These are phyloP conservation scores for Tipula helvola DNA, from an alignment of 2,888 invertebrate species.

Conservation along the genomic window DNA sequence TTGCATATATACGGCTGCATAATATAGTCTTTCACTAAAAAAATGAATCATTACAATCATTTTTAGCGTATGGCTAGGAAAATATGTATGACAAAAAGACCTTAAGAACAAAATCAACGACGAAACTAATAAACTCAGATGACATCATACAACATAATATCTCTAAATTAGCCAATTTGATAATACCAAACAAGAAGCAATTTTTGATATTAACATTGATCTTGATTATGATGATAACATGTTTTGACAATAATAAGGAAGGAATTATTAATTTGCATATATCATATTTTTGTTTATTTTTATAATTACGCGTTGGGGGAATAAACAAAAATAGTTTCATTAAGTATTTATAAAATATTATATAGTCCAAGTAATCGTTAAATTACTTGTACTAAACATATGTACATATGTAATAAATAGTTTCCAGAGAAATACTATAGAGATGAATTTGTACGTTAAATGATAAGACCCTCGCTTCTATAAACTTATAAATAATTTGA, in stretches of 20 bases:
- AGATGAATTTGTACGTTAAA: no score
- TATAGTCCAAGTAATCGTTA: no score
- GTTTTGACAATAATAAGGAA: not conserved
- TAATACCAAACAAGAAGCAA: not conserved
- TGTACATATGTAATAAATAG: no score
- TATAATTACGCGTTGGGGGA: not conserved
- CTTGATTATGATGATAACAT: not conserved
- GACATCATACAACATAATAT: not conserved
- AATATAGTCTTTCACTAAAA: no score
- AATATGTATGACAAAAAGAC: not conserved
- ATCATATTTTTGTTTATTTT: not conserved
- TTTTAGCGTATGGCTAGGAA: not conserved
- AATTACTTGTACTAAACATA: no score
- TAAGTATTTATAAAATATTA: no score
- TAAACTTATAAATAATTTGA: no score
- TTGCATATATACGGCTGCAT: no score
- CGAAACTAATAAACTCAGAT: not conserved
- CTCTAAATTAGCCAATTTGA: no score
- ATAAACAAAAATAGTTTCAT: not conserved
- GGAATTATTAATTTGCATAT: not conserved
- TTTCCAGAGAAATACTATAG: no score
- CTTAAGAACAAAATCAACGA: not conserved
- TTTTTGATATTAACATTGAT: not conserved
- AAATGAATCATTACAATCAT: not conserved
- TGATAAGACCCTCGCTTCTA: no score